A percentile compares a stretch with the other conserved stretches of the same genome.
Conservation (phyloP, 2,113 vertebrate genomes). For the Lagenorhynchus albirostris region DNA sequence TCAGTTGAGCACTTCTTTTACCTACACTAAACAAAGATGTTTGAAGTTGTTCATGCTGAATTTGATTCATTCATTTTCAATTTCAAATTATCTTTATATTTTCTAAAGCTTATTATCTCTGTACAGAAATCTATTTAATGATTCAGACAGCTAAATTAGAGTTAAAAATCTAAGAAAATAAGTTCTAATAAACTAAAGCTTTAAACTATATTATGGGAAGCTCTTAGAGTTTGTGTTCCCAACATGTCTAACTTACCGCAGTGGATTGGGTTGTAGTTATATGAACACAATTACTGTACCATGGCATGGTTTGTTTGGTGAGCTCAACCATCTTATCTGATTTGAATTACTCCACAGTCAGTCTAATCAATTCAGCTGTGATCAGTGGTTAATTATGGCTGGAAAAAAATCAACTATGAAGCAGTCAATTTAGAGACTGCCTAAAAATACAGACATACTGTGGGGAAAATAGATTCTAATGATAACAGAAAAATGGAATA, state of each 20-base stretch:
- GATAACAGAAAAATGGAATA: background rate
- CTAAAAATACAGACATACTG: slow-evolving; percentile 37
- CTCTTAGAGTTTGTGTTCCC: background rate
- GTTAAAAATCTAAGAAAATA: background rate
- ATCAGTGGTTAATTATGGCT: slow-evolving; percentile 49
- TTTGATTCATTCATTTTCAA: background rate
- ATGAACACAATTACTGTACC: background rate
- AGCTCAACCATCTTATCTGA: slow-evolving; percentile 36
- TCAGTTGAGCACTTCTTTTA: background rate
- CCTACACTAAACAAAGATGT: background rate
- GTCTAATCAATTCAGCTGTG: slow-evolving; percentile 25
- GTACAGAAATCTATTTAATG: background rate
- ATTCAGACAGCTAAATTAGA: background rate
- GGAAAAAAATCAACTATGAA: slow-evolving; percentile 40
- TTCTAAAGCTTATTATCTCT: background rate
- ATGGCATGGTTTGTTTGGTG: background rate
- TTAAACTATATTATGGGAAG: background rate
- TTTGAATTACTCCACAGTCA: slow-evolving; percentile 37
- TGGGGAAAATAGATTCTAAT: slow-evolving; percentile 29
- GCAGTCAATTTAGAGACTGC: slow-evolving; percentile 33
- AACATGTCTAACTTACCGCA: background rate
- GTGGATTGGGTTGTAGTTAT: background rate
- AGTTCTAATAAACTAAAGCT: background rate
- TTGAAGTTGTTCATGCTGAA: background rate
- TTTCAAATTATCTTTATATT: background rate